Evolutionary conservation across 2,888 invertebrate genomes (phyloP).

Genomic region (Phorcus lineatus): DNA sequence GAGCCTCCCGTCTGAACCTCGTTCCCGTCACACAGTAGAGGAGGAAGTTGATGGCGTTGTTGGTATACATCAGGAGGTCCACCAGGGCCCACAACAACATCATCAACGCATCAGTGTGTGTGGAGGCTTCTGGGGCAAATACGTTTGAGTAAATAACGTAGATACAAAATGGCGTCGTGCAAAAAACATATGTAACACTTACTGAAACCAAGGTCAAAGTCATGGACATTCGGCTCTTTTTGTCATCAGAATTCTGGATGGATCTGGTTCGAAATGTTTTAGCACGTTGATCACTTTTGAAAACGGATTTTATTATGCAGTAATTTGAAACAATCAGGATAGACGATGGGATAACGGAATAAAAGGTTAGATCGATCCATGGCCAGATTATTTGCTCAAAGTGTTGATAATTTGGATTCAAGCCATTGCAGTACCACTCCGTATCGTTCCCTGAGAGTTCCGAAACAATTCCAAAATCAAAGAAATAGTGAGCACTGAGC

Average conservation of each 20-base stretch:
- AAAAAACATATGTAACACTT: background rate
- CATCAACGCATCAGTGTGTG: background rate
- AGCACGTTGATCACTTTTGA: background rate
- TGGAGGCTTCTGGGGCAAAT: background rate
- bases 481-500: background rate
- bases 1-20: background rate
- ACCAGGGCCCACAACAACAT: background rate
- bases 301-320: background rate
- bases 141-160: background rate
- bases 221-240: background rate
- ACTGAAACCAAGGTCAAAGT: background rate
- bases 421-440: background rate
- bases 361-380: background rate
- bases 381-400: constrained; percentile 5
- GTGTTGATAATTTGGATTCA: background rate
- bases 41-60: constrained; percentile 8
- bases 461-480: background rate
- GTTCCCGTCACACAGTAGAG: background rate
- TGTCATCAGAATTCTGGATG: background rate
- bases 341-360: background rate
- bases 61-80: background rate
- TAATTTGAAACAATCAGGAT: constrained; percentile 1
- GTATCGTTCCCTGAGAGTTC: background rate
- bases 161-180: constrained; percentile 14
- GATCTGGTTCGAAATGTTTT: background rate